Evolutionary conservation across 2,888 invertebrate species (phyloP), one percentile per base, ranked within the genome.

Genomic region (Polyommatus iphigenia): DNA sequence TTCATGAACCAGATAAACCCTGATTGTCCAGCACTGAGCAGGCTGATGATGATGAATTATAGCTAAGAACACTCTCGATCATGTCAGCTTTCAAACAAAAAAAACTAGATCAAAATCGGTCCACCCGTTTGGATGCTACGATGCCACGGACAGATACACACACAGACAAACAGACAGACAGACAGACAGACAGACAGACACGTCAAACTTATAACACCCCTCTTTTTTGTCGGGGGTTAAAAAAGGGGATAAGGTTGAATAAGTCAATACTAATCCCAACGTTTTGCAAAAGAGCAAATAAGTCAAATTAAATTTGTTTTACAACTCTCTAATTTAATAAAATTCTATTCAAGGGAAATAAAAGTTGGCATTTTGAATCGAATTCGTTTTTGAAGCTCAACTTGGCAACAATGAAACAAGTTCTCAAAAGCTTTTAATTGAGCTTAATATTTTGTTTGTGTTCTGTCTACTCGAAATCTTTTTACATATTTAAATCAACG

Each of bases 341-440:
- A 67, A 32, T 67, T 67, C 18, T 15, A 32, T 67, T 67, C 18
- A 67, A n/a, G 20, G n/a, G 15, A 41, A 73, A 73, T 73, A 73
- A 73, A 73, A 46, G 41, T 46, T 73, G 46, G 46, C 46, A 41
- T 73, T 73, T 72, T 10, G 18, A 72, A 36, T 72, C 13, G 8
- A 72, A 73, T 73, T 73, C 24, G 41, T 36, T 46, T 24, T 73
- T 46, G 46, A 73, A 73, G 24, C 20, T 24, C 41, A 73, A 46
- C 46, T 73, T 36, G 73, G 41, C 24, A 73, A 50, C 73, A 73
- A 46, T 41, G 46, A 13, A 20, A 46, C 20, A 46, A 10, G 36
- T n/a, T 72, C n/a, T 36, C 72, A 72, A 46, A 20, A 73, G 46
- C 46, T 73, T 73, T 73, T 73, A 72, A 72, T 72, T 72, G 72